Evolutionary conservation across 1,140 invertebrate genomes (phyloP).

Genomic region (Heliothis virescens): DNA sequence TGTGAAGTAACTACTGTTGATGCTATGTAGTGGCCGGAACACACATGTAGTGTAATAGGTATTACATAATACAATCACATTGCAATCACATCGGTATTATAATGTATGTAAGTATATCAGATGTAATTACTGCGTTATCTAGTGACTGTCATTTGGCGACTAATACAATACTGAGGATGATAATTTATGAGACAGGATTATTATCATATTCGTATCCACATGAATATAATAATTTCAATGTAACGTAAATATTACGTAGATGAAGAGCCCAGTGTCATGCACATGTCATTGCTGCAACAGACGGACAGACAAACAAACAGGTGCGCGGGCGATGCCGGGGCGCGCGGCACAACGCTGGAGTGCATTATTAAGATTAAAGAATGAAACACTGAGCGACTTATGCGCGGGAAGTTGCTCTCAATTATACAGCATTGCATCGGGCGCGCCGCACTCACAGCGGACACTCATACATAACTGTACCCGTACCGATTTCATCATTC

Average conservation of each 20-base stretch:
- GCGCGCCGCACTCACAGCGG: neutral
- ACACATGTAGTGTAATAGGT: too few species aligned
- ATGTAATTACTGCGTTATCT: neutral
- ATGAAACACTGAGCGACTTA: conserved; percentile 46
- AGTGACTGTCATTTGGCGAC: neutral
- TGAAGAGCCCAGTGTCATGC: too few species aligned
- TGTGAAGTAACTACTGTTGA: neutral
- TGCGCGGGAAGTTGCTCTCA: neutral
- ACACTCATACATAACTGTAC: neutral
- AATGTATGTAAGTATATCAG: neutral
- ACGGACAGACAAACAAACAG: neutral
- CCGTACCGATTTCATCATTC: too few species aligned
- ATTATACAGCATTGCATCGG: conserved; percentile 7
- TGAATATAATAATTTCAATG: too few species aligned
- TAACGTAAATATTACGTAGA: too few species aligned
- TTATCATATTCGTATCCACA: too few species aligned
- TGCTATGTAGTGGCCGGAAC: neutral
- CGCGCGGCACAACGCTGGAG: neutral
- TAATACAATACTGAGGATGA: too few species aligned
- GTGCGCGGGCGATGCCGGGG: neutral
- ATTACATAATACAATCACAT: neutral
- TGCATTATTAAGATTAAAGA: conserved; percentile 64
- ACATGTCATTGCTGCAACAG: neutral
- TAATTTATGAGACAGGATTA: too few species aligned
- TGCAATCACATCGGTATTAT: neutral